Evolutionary conservation across 2,797 vertebrate genomes (phyloP), one percentile per base, ranked within the genome.

Genomic region (Todus mexicanus): DNA sequence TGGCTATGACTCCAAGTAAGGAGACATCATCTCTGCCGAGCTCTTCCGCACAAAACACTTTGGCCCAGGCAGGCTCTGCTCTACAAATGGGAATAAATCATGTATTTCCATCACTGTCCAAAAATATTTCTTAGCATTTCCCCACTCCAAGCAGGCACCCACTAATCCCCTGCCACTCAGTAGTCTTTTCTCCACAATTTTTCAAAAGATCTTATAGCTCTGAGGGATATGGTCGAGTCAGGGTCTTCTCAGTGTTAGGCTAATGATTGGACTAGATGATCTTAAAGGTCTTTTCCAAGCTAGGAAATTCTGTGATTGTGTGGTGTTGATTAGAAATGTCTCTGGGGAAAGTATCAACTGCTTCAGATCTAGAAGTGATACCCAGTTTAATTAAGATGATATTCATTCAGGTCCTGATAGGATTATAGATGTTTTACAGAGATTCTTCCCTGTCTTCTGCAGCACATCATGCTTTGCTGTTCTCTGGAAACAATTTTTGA

Each of bases 361-460:
- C 53, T 78, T 89, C 1, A 3, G 33, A 78, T 75, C 60, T 66
- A 66, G 25, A 68, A 74, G 48, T 15, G 56, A 90, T 37, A 90
- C 5, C 63, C 47, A 54, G 42, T 85, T 95, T 94, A 93, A 95
- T 95, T 94, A 94, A 78, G 53, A 27, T 53, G 18, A 79, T n/a
- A 79, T 4, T 31, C 81, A 86, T 81, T 87, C 48, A 70, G 61
- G n/a, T 84, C 37, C 64, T 84, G 51, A 73, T 45, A 89, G 76
- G 83, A 84, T 69, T 84, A 90, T 31, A 64, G 20, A 45, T 25
- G 33, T 73, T 91, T 84, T 65, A 66, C 17, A 80, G 51, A 83
- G 40, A 80, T 53, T 79, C 23, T 61, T 87, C 77, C 87, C 63
- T n/a, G 33, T 45, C 29, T 77, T 77, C 53, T 54, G 13, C 19